phyloP scores from a whole-genome alignment of 1,140 invertebrate species.

The Heliconius hewitsoni region DNA sequence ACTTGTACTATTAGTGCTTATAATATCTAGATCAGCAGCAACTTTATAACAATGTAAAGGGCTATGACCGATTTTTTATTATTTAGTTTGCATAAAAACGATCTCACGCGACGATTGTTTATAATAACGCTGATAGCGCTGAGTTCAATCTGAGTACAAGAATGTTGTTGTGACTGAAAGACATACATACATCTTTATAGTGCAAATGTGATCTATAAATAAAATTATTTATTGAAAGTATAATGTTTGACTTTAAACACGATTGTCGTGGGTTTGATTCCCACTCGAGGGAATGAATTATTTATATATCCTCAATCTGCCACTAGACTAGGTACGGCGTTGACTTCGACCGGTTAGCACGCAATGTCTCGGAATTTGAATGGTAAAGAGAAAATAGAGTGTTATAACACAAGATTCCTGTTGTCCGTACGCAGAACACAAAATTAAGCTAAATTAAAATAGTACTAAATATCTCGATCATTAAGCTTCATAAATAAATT shows the following conservation, averaged over 20 bases:
- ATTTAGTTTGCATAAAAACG: neutral
- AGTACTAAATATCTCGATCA: too few species aligned
- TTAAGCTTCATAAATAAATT: too few species aligned
- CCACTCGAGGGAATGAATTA: neutral
- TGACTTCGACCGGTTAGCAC: neutral
- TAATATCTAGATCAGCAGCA: neutral
- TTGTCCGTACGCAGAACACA: neutral
- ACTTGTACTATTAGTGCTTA: neutral
- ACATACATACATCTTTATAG: neutral
- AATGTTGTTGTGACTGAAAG: neutral
- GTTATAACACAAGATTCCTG: neutral
- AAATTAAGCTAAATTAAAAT: neutral
- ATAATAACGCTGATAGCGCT: slow-evolving; percentile 5
- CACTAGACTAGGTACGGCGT: neutral
- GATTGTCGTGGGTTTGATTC: neutral
- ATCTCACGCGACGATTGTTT: slow-evolving; percentile 11
- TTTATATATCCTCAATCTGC: neutral
- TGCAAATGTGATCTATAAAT: neutral
- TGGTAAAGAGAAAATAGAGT: neutral
- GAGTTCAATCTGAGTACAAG: neutral
- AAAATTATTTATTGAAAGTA: neutral
- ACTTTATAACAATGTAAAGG: neutral
- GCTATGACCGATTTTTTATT: slow-evolving; percentile 6
- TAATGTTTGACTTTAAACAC: neutral
- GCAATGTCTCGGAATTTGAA: neutral